Percentiles rank a stretch among this genome's conserved stretches.
These are phyloP conservation scores for Thelaira solivaga DNA, from an alignment of 2,888 invertebrate species.

Conservation along the genomic window DNA sequence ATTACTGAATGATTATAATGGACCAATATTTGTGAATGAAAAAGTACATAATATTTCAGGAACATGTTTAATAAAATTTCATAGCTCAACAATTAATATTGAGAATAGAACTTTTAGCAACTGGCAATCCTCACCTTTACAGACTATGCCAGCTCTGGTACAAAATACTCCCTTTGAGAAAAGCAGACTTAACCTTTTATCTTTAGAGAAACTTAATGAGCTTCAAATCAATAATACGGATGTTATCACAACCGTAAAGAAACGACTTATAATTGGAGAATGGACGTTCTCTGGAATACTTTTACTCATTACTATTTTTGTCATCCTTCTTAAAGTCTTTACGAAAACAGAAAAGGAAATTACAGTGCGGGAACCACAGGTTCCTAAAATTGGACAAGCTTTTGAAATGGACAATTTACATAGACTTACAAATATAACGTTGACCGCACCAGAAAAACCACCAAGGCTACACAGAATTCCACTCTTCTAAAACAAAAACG, in stretches of 20 bases:
- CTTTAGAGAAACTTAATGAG: constrained; percentile 9
- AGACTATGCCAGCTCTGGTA: not conserved
- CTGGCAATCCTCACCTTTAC: not conserved
- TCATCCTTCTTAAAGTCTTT: not conserved
- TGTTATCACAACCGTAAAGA: not conserved
- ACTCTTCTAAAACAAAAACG: too few species aligned
- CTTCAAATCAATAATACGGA: constrained; percentile 1
- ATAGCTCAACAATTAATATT: not conserved
- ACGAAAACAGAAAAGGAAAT: not conserved
- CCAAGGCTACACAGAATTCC: too few species aligned
- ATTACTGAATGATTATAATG: not conserved
- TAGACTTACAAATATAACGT: not conserved
- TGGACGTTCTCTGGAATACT: not conserved
- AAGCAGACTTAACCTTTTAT: not conserved
- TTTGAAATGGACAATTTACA: too few species aligned
- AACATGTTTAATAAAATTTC: constrained; percentile 5
- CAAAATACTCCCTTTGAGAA: constrained; percentile 6
- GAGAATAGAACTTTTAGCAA: constrained; percentile 9
- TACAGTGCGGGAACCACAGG: not conserved
- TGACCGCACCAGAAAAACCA: not conserved
- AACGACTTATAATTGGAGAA: not conserved
- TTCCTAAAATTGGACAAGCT: too few species aligned
- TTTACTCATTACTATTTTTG: not conserved
- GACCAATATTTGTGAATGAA: not conserved
- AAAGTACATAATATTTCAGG: not conserved